Conservation (phyloP, 1,140 invertebrate genomes). For the Atopsyche davidsoni region DNA sequence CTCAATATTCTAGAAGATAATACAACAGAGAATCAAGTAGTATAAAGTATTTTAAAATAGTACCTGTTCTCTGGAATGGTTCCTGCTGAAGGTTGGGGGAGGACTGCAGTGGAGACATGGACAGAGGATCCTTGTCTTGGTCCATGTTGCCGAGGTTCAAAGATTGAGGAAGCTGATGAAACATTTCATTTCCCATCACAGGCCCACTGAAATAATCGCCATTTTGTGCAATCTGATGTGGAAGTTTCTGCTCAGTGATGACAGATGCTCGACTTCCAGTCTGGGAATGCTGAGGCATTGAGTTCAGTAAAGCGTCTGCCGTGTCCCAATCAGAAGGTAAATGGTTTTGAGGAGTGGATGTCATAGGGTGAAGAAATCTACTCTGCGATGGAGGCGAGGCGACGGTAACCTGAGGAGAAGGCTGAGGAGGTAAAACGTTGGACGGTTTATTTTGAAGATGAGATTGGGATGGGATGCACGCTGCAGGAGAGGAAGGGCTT, state of each 20-base stretch:
- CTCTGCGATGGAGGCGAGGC: constrained; percentile 46
- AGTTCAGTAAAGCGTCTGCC: constrained; percentile 43
- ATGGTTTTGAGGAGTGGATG: constrained; percentile 52
- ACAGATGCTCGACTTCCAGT: constrained; percentile 45
- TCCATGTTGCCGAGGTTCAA: constrained; percentile 29
- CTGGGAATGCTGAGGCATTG: constrained; percentile 28
- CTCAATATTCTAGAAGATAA: constrained; percentile 7
- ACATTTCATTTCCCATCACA: constrained; percentile 38
- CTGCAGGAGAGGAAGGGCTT: constrained; percentile 53
- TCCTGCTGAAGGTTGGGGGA: constrained; percentile 29
- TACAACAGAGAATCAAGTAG: background rate
- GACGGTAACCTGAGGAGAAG: constrained; percentile 46
- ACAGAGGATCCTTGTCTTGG: constrained; percentile 51
- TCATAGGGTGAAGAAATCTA: constrained; percentile 41
- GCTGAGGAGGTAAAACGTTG: constrained; percentile 40
- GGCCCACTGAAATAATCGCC: constrained; percentile 46
- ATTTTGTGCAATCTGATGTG: constrained; percentile 48
- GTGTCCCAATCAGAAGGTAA: constrained; percentile 49
- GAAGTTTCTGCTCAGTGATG: constrained; percentile 49
- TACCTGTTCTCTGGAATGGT: constrained; percentile 22
- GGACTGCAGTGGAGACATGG: constrained; percentile 46
- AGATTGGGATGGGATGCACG: constrained; percentile 34
- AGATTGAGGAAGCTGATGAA: constrained; percentile 23
- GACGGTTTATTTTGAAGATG: constrained; percentile 40
- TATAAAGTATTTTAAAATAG: background rate